Base-by-base conservation (phyloP, 2,888 invertebrate species). In the Glyphotaelius pellucidus region DNA sequence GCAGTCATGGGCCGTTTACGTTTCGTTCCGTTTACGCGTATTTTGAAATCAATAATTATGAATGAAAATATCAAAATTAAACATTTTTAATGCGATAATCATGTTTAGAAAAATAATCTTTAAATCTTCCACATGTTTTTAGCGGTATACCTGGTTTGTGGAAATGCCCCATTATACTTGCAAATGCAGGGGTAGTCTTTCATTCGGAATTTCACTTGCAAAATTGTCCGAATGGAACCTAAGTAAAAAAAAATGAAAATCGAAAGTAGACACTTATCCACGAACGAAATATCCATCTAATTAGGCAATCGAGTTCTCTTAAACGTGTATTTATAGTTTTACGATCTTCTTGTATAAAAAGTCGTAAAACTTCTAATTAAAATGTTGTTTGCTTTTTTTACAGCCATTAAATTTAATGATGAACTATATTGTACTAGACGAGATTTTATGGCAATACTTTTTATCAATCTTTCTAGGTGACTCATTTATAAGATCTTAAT, bases 261-360 rank as follows among this genome's bases (percentile, higher is more conserved):
- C 19, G 25, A 25, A 67, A 67, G 9, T 67, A 25, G 9, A 9
- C 25, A 9, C 67, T 67, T 67, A 67, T 25, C 67, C 25, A 19
- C 1, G 7, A 67, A 67, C 1, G 67, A 67, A 67, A 67, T 25
- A 5, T 67, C 15, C 30, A 14, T 67, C 31, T 12, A 4, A 88
- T 47, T 35, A 30, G 19, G 30, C 31, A 15, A 42, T 30, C 30
- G 47, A 31, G 42, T 88, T 88, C 38, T 35, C 42, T n/a, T 3
- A 19, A n/a, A 35, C 11, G 85, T 38, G 3, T 85, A 35, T 89
- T 38, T 89, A n/a, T 32, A 19, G 15, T 80, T 80, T 89, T 80
- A 89, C 80, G 79, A 89, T 80, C 25, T 79, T 38, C 30, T 80
- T 89, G 25, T 80, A 80, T 80, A 89, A 80, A 35, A 42, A 80